Percentiles rank a stretch among this genome's conserved stretches.
phyloP scores from a whole-genome alignment of 1,140 invertebrate genomes.

The Neodiprion virginianus region DNA sequence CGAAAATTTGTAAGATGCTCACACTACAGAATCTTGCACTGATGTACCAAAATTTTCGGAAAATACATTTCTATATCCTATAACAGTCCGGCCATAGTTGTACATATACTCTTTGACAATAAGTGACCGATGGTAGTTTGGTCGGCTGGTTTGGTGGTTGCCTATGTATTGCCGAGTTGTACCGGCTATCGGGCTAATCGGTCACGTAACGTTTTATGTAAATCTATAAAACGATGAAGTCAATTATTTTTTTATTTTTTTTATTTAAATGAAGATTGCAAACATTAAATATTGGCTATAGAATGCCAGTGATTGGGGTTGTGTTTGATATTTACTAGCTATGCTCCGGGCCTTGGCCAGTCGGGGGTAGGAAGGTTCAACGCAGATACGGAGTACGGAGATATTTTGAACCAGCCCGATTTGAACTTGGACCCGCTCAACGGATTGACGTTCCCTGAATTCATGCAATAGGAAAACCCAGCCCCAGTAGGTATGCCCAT shows the following conservation, averaged over 20 bases:
- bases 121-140: conserved; percentile 11
- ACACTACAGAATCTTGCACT: no score
- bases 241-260: background rate
- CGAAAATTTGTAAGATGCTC: no score
- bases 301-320: conserved; percentile 62
- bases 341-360: conserved; percentile 59
- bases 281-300: conserved; percentile 24
- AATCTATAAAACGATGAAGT: conserved; percentile 13
- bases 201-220: conserved; percentile 18
- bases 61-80: no score
- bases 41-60: no score
- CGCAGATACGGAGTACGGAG: conserved; percentile 57
- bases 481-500: conserved; percentile 47
- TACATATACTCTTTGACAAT: background rate
- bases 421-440: conserved; percentile 56
- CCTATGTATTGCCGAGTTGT: conserved; percentile 21
- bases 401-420: conserved; percentile 53
- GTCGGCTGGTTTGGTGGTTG: conserved; percentile 33
- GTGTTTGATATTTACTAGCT: conserved; percentile 60
- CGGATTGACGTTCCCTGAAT: conserved; percentile 52
- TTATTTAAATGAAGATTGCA: background rate
- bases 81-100: background rate
- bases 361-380: conserved; percentile 49
- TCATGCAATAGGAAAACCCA: conserved; percentile 53
- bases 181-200: conserved; percentile 7